phyloP scores from a whole-genome alignment of 2,797 vertebrate genomes.

The Lerista edwardsae region DNA sequence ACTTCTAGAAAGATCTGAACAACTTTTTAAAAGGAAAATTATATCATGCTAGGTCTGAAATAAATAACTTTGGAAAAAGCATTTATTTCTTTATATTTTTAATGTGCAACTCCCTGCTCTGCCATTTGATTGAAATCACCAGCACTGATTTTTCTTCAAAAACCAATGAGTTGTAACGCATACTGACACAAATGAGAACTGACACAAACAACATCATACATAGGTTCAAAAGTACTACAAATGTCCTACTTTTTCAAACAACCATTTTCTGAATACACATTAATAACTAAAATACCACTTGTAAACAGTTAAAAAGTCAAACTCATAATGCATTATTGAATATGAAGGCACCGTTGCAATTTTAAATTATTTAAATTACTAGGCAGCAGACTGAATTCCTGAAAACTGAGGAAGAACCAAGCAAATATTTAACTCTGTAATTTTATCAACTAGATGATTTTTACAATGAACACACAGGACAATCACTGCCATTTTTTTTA shows the following conservation, averaged over 20 bases:
- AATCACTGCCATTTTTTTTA: not conserved
- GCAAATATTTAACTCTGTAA: not conserved
- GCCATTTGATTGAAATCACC: not conserved
- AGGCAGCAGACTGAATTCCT: not conserved
- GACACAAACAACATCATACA: not conserved
- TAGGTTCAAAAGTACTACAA: not conserved
- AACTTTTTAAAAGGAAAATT: not conserved
- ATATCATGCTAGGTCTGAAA: not conserved
- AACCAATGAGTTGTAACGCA: not conserved
- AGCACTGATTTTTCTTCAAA: not conserved
- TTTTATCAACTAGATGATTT: not conserved
- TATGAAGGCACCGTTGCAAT: not conserved
- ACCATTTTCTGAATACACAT: not conserved
- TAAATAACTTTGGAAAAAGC: not conserved
- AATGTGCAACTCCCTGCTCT: not conserved
- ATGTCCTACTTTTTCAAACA: not conserved
- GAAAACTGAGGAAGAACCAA: not conserved
- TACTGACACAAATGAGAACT: too few relatives aligned
- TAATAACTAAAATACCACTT: not conserved
- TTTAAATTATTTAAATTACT: not conserved
- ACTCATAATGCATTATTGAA: too few relatives aligned
- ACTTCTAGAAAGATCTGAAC: not conserved
- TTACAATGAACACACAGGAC: not conserved
- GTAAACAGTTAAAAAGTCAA: not conserved
- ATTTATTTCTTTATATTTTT: not conserved